Conservation (phyloP, 2,888 invertebrate species). For the Andrena dorsata region DNA sequence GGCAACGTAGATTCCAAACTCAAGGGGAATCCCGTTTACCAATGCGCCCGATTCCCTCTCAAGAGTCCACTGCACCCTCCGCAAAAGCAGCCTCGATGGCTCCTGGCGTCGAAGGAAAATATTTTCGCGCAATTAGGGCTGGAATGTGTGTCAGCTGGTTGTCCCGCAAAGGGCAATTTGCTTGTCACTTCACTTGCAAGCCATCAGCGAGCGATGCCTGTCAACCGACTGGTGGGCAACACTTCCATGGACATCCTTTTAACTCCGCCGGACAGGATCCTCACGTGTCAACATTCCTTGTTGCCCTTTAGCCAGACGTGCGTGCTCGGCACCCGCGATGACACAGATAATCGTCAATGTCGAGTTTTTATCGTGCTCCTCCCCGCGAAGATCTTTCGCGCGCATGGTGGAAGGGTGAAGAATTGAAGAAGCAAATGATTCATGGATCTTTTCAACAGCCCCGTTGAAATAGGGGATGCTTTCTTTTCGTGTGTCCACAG, state of each 20-base stretch:
- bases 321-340: slow-evolving; percentile 49
- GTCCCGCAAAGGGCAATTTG: not conserved
- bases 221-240: slow-evolving; percentile 54
- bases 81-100: not conserved
- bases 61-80: not conserved
- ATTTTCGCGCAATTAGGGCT: slow-evolving; percentile 51
- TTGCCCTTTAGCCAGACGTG: slow-evolving; percentile 31
- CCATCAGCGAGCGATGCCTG: slow-evolving; percentile 43
- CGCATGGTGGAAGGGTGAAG: not conserved
- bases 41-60: not conserved
- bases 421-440: not conserved
- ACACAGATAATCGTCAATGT: slow-evolving; percentile 63
- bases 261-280: slow-evolving; percentile 52
- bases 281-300: slow-evolving; percentile 23
- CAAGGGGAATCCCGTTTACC: not conserved
- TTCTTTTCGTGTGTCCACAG: not conserved
- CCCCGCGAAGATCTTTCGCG: slow-evolving; percentile 13
- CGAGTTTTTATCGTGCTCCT: slow-evolving; percentile 41
- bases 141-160: slow-evolving; percentile 34
- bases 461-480: not conserved
- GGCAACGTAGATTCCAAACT: not conserved
- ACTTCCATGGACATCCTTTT: slow-evolving; percentile 50
- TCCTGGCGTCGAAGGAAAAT: slow-evolving; percentile 36
- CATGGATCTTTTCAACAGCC: not conserved
- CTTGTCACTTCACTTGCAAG: slow-evolving; percentile 25